phyloP scores from a whole-genome alignment of 2,888 invertebrate species.

The Eupithecia pulchellata region DNA sequence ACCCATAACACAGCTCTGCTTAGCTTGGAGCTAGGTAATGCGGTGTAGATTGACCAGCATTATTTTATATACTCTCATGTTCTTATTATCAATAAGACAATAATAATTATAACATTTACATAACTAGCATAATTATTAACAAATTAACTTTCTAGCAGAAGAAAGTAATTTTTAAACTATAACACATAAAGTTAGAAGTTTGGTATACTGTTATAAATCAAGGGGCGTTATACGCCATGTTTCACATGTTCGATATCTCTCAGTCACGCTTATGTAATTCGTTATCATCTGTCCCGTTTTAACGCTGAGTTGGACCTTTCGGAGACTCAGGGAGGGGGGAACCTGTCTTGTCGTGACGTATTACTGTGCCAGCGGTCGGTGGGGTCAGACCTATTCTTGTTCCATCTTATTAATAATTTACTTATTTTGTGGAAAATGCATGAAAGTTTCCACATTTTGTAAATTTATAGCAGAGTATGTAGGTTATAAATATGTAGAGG shows the following conservation, averaged over 20 bases:
- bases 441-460: neutral
- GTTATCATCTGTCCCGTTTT: constrained; percentile 71
- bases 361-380: constrained; percentile 78
- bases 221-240: constrained; percentile 86
- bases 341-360: constrained; percentile 84
- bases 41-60: no score
- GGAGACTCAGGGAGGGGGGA: constrained; percentile 72
- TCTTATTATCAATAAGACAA: neutral
- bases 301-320: constrained; percentile 70
- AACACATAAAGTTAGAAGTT: constrained; percentile 82
- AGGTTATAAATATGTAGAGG: constrained; percentile 28
- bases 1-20: no score
- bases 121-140: neutral
- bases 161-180: constrained; percentile 44
- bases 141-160: neutral
- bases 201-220: constrained; percentile 85
- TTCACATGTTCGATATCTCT: constrained; percentile 77
- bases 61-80: no score
- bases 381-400: constrained; percentile 64
- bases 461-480: neutral
- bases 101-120: neutral
- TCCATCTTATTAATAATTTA: constrained; percentile 20
- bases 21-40: no score
- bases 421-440: constrained; percentile 3
- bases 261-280: constrained; percentile 68